phyloP scores from a whole-genome alignment of 53 echinoderm and acorn worm species.

The Crossaster papposus region DNA sequence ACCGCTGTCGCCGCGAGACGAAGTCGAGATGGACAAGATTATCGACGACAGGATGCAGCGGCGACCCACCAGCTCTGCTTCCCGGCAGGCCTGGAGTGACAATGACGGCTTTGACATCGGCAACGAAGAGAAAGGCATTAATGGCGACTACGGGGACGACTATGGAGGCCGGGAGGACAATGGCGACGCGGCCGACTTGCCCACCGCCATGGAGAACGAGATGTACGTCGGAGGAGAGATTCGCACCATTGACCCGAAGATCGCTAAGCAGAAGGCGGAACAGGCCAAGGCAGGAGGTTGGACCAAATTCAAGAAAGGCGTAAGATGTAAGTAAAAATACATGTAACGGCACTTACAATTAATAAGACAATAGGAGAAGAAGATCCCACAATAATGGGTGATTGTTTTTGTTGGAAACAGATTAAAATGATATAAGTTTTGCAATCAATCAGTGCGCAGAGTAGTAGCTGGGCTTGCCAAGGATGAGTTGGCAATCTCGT shows the following conservation, averaged over 20 bases:
- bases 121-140: constrained; percentile 74
- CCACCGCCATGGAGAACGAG: constrained; percentile 98
- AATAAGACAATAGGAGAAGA: too few relatives aligned
- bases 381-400: too few relatives aligned
- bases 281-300: constrained; percentile 82
- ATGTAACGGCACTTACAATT: too few relatives aligned
- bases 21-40: constrained; percentile 92
- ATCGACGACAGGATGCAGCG: constrained; percentile 56
- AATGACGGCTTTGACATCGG: constrained; percentile 97
- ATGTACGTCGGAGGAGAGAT: constrained; percentile 91
- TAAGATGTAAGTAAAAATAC: constrained; percentile 92
- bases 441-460: too few relatives aligned
- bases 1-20: constrained; percentile 73
- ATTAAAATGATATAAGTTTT: too few relatives aligned
- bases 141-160: constrained; percentile 67
- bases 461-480: too few relatives aligned
- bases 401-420: too few relatives aligned
- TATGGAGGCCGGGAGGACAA: constrained; percentile 73
- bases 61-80: constrained; percentile 76
- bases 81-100: constrained; percentile 90
- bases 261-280: constrained; percentile 86
- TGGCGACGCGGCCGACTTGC: constrained; percentile 71
- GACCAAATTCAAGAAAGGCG: constrained; percentile 76
- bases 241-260: constrained; percentile 89
- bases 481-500: too few relatives aligned